Conservation (phyloP, 2,888 invertebrate genomes). For the Phasia obesa region DNA sequence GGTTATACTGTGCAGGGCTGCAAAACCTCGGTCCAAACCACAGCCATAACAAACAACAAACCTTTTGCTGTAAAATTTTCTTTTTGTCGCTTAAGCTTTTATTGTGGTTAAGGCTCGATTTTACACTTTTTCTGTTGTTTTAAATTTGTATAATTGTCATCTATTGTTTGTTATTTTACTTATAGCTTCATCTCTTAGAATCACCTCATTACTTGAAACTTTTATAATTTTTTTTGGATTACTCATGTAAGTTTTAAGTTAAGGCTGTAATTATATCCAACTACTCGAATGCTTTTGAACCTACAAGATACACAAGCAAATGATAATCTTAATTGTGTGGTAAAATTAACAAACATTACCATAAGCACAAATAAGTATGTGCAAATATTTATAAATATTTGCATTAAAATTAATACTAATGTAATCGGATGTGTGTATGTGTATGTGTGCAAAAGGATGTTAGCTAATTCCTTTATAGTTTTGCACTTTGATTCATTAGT, state of each 20-base stretch:
- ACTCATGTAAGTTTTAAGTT: background rate
- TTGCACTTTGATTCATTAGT: constrained; percentile 70
- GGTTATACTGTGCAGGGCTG: too few relatives aligned
- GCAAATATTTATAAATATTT: constrained; percentile 33
- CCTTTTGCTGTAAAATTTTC: too few relatives aligned
- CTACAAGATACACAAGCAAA: constrained; percentile 8
- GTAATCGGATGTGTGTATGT: background rate
- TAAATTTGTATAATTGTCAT: too few relatives aligned
- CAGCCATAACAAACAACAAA: too few relatives aligned
- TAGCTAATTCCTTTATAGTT: constrained; percentile 39
- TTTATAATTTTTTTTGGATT: background rate
- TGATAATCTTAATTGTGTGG: constrained; percentile 62
- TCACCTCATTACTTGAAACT: too few relatives aligned
- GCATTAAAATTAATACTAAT: background rate
- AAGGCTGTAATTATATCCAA: background rate
- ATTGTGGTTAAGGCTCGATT: too few relatives aligned
- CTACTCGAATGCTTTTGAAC: background rate
- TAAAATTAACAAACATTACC: constrained; percentile 37
- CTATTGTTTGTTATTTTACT: too few relatives aligned
- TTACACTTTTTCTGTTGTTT: too few relatives aligned
- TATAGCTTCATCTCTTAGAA: too few relatives aligned
- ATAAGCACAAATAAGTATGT: constrained; percentile 8
- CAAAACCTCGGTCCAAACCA: too few relatives aligned
- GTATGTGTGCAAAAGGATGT: background rate
- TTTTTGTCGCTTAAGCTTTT: too few relatives aligned